Percentiles rank a stretch among this genome's conserved stretches.
These are phyloP conservation scores for Panthera uncia DNA, from an alignment of 2,113 vertebrate species.

Conservation along the genomic window DNA sequence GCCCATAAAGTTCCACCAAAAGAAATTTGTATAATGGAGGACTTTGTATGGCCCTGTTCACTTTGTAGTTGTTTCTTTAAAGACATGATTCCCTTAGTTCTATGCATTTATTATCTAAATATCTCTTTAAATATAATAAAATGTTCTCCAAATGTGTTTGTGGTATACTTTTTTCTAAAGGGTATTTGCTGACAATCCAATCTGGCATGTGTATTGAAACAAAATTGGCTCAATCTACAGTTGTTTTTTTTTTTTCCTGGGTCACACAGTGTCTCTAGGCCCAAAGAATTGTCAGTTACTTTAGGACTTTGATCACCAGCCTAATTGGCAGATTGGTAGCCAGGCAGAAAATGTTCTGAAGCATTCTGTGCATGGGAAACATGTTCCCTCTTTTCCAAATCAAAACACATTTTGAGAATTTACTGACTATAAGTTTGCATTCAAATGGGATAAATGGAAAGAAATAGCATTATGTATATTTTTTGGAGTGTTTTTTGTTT, in stretches of 20 bases:
- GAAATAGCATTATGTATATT: neutral
- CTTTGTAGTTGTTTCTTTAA: neutral
- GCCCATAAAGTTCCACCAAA: neutral
- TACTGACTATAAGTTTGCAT: neutral
- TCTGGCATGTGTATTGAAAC: neutral
- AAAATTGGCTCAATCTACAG: neutral
- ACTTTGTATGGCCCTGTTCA: neutral
- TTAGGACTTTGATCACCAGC: neutral
- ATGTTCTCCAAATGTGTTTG: constrained; percentile 1
- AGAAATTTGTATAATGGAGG: neutral
- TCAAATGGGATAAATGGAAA: neutral
- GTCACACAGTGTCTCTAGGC: neutral
- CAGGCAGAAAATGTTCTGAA: neutral
- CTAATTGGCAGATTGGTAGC: neutral
- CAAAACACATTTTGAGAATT: neutral
- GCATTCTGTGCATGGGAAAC: neutral
- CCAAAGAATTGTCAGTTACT: neutral
- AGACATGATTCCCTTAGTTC: neutral
- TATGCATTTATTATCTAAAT: constrained; percentile 11
- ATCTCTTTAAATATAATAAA: constrained; percentile 21
- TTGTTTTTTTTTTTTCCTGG: neutral
- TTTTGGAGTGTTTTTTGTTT: neutral
- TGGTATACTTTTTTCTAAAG: constrained; percentile 18
- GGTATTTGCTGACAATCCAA: neutral
- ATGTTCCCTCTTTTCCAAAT: neutral